Conservation (phyloP, 2,888 invertebrate species). For the Philopedon plagiatum region DNA sequence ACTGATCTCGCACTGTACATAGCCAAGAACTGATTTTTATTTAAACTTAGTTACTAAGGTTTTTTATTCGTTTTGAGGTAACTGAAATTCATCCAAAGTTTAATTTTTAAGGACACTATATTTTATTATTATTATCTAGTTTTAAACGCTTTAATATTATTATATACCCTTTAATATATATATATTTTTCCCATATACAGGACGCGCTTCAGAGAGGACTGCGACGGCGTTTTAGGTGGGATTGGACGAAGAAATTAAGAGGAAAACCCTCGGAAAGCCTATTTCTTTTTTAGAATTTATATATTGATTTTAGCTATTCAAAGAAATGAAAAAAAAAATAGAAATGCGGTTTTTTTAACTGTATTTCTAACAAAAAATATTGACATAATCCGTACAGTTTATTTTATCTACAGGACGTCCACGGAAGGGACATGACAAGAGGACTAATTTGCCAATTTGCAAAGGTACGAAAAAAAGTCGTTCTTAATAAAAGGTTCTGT, state of each 20-base stretch:
- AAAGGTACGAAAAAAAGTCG: too few relatives aligned
- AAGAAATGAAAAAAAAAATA: too few relatives aligned
- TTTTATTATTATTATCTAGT: constrained; percentile 40
- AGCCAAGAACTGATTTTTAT: constrained; percentile 68
- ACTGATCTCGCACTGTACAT: constrained; percentile 67
- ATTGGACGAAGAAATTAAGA: not conserved
- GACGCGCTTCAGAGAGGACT: not conserved
- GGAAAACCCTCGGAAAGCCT: too few relatives aligned
- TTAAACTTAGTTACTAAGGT: constrained; percentile 50
- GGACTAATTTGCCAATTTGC: too few relatives aligned
- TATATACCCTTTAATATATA: constrained; percentile 27
- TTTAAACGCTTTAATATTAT: constrained; percentile 29
- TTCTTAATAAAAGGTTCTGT: too few relatives aligned
- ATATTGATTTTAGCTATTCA: too few relatives aligned
- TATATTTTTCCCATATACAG: constrained; percentile 17
- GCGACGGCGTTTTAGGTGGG: not conserved
- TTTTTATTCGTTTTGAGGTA: constrained; percentile 53
- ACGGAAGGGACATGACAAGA: too few relatives aligned
- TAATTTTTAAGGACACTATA: constrained; percentile 52
- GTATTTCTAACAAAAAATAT: too few relatives aligned
- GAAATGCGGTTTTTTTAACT: too few relatives aligned
- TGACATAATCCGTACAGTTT: too few relatives aligned
- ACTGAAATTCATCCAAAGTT: constrained; percentile 55
- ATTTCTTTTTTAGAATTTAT: too few relatives aligned
- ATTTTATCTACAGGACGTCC: too few relatives aligned